Evolutionary conservation across 37 sponge, comb jelly and placozoan species (phyloP), one percentile per base, ranked within the genome.

Genomic region (Halisarca cf. caerulea): DNA sequence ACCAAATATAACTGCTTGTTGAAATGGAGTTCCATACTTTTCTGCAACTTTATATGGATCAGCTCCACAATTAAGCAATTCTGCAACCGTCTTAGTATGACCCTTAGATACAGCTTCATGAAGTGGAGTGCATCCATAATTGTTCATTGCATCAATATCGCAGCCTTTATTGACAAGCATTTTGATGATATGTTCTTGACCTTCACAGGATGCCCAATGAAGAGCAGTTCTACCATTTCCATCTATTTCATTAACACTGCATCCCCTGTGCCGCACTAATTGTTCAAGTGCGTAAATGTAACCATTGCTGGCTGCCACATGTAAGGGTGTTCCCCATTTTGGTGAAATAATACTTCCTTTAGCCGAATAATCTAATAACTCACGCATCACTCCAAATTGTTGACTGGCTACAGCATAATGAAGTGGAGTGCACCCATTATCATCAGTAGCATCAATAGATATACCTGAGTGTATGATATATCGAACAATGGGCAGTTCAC

Each of bases 181-280:
- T 4, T 6, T 74, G 6, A 74, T 41, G 39, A 74, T 7, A 39
- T 41, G 43, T 21, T 40, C 77, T 40, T 41, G 11, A n/a, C 77
- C 77, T 18, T 37, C 44, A 21, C 2, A 0, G 41, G 77, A 41
- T 25, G 77, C 77, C 36, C 0, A 74, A 41, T 74, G 77, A 37
- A 74, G 77, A 23, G 36, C 77, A 74, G 45, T 74, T 14, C 1
- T 7, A 41, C 77, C 77, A 74, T 74, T 74, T 40, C 44, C 36
- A 38, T 21, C 21, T 20, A 74, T n/a, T 43, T 21, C 45, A 41
- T 40, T n/a, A 25, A 43, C 0, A 43, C 38, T 7, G 41, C 77
- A 74, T 2, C 77, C 77, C 41, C 41, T 44, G 15, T 3, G 8
- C 51, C n/a, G n/a, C 37, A 74, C 18, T 40, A 74, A 18, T 15